A percentile compares a stretch with the other conserved stretches of the same genome.
These are phyloP conservation scores for Leptinotarsa rubiginosa DNA, from an alignment of 2,888 invertebrate species.

Conservation along the genomic window DNA sequence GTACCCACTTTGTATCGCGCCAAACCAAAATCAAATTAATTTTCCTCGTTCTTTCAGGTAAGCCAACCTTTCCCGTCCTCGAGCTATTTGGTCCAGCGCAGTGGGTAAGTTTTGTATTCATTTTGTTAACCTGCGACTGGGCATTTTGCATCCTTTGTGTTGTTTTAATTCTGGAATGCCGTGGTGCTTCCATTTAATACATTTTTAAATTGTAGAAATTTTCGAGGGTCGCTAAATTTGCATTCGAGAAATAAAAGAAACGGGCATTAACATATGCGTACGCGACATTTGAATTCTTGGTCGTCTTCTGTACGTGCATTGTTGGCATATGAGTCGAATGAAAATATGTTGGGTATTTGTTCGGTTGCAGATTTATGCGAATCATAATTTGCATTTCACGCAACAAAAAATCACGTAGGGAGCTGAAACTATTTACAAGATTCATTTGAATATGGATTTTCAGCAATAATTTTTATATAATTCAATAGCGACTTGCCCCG, in stretches of 20 bases:
- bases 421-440: too few relatives aligned
- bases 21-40: constrained; percentile 34
- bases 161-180: constrained; percentile 34
- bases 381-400: constrained; percentile 19
- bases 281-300: constrained; percentile 36
- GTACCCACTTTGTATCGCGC: constrained; percentile 14
- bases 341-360: constrained; percentile 36
- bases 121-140: constrained; percentile 27
- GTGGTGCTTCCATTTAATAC: constrained; percentile 44
- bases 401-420: not conserved
- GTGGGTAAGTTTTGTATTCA: constrained; percentile 38
- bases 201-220: constrained; percentile 45
- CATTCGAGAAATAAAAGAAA: constrained; percentile 38
- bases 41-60: constrained; percentile 39
- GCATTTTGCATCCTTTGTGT: constrained; percentile 39
- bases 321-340: constrained; percentile 36
- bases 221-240: constrained; percentile 42
- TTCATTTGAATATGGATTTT: too few relatives aligned
- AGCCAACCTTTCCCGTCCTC: constrained; percentile 27
- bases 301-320: constrained; percentile 31
- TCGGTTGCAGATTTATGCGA: constrained; percentile 29
- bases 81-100: constrained; percentile 24
- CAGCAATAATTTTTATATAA: too few relatives aligned
- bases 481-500: too few relatives aligned
- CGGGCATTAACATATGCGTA: constrained; percentile 37